Evolutionary conservation across 2,113 vertebrate species (phyloP), one percentile per base, ranked within the genome.

Genomic region (Salvelinus fontinalis): DNA sequence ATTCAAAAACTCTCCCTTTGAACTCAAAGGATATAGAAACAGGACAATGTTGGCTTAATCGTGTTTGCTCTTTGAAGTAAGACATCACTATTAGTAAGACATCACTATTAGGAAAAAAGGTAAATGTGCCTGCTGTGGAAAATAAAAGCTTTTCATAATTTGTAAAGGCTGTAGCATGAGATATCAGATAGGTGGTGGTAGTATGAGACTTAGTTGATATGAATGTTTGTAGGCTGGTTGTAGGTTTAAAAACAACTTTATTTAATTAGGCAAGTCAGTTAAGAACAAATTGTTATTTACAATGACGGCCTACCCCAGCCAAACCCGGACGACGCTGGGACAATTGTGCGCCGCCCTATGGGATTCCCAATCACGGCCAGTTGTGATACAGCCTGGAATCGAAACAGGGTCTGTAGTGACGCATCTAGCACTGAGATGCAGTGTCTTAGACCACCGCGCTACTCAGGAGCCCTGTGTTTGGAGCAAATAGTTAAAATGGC

Each of bases 1-100:
- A 93, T 93, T 93, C 90, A 94, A 91, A 94, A 91, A 90, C 86
- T 87, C 88, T 90, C 71, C 79, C 94, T 94, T 94, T 94, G 94
- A 94, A 94, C 93, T 93, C 80, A 76, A 76, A 89, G 92, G 91
- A 92, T 93, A 93, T 81, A 92, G 91, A 94, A 91, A 87, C 87
- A 91, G 92, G 89, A 94, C 93, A 94, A 92, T 93, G 92, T 89
- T 80, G 91, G 91, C 85, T 91, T 92, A 94, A 93, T 94, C 89
- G 89, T 80, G 85, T 79, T 89, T 86, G 76, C 86, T 78, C 93
- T 94, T 94, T 94, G 93, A 94, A 93, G 93, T 92, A 85, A 90
- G 89, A 92, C 91, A 91, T 93, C 92, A 90, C 91, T 89, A 90
- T 92, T 93, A 93, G 93, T 92, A 86, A 91, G 88, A 92, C 91